phyloP scores from a whole-genome alignment of 1,140 invertebrate genomes.

The Daktulosphaira vitifoliae region DNA sequence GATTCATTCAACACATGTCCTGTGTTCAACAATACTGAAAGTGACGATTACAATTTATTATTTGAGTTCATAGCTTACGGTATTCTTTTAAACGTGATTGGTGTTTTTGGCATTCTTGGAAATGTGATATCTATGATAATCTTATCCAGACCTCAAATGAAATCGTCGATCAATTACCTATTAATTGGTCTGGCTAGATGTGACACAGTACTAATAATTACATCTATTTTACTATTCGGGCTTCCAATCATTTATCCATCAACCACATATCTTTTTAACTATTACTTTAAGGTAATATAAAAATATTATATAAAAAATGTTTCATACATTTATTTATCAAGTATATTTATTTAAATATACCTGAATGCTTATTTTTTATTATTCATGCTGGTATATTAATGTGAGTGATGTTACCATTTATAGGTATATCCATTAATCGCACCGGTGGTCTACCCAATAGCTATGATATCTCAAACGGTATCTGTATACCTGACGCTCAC shows the following conservation, averaged over 20 bases:
- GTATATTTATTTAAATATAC: too few species aligned
- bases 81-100: conserved; percentile 70
- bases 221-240: conserved; percentile 78
- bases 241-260: conserved; percentile 71
- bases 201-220: conserved; percentile 79
- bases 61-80: conserved; percentile 78
- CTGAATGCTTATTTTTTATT: too few species aligned
- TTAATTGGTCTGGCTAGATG: conserved; percentile 82
- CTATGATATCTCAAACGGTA: conserved; percentile 79
- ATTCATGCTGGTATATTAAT: too few species aligned
- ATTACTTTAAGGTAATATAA: conserved; percentile 59
- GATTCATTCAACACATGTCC: not conserved
- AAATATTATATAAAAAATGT: too few species aligned
- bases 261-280: conserved; percentile 61
- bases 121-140: conserved; percentile 86
- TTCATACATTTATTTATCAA: too few species aligned
- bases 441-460: conserved; percentile 74
- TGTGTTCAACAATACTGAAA: not conserved
- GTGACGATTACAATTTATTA: conserved; percentile 43
- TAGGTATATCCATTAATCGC: conserved; percentile 68
- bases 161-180: conserved; percentile 87
- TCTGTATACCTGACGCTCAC: conserved; percentile 91
- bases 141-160: conserved; percentile 82
- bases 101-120: conserved; percentile 75
- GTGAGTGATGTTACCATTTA: too few species aligned